Conservation (phyloP, 2,888 invertebrate species). For the Cerceris ruficornis region DNA sequence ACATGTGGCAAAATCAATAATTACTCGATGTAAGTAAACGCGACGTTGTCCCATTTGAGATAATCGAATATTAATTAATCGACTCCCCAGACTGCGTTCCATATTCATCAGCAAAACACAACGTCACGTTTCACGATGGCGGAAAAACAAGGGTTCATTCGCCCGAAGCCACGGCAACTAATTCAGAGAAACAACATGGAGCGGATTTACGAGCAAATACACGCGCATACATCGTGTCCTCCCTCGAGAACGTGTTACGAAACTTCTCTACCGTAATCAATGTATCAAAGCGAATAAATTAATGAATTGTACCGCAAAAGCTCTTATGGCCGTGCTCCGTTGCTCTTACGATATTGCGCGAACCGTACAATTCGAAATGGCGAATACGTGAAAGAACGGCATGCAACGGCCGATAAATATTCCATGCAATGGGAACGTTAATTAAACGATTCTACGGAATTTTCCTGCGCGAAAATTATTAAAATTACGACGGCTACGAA, state of each 20-base stretch:
- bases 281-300: constrained; percentile 45
- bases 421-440: too few relatives aligned
- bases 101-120: constrained; percentile 48
- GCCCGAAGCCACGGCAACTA: constrained; percentile 10
- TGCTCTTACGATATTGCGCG: background rate
- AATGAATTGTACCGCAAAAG: constrained; percentile 33
- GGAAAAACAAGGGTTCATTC: constrained; percentile 38
- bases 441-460: too few relatives aligned
- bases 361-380: background rate
- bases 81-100: constrained; percentile 30
- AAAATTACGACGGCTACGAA: too few relatives aligned
- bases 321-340: background rate
- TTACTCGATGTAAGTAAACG: constrained; percentile 10
- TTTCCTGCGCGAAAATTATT: too few relatives aligned
- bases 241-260: constrained; percentile 11
- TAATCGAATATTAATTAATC: constrained; percentile 56
- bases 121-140: constrained; percentile 34
- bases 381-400: too few relatives aligned
- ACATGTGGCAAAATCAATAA: constrained; percentile 34
- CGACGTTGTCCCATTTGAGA: constrained; percentile 33
- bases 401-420: too few relatives aligned
- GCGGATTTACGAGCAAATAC: constrained; percentile 34
- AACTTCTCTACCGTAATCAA: constrained; percentile 28
- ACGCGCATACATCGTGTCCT: constrained; percentile 19
- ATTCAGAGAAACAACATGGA: constrained; percentile 25